These are phyloP conservation scores for Lagenorhynchus albirostris DNA, from an alignment of 2,113 vertebrate genomes.

Conservation along the genomic window DNA sequence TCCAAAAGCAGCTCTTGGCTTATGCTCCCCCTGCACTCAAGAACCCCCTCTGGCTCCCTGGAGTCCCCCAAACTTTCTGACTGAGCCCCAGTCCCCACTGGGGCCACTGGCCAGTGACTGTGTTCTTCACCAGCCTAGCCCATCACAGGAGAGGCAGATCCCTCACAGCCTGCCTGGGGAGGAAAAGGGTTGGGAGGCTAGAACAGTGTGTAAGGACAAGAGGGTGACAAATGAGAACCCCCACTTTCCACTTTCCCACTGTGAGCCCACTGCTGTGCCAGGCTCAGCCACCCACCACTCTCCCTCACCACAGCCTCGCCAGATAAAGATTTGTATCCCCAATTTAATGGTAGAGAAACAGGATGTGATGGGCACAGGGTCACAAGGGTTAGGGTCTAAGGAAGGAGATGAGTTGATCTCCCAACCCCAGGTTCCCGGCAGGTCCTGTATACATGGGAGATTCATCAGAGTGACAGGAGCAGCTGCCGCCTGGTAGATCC, in stretches of 20 bases:
- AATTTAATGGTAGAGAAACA: neutral
- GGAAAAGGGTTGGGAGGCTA: neutral
- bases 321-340: neutral
- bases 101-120: neutral
- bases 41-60: neutral
- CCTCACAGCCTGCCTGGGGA: neutral
- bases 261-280: neutral
- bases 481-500: constrained; percentile 37
- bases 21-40: neutral
- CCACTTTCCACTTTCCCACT: neutral
- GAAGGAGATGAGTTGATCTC: neutral
- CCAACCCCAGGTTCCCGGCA: neutral
- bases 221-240: neutral
- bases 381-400: neutral
- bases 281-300: neutral
- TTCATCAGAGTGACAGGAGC: constrained; percentile 44
- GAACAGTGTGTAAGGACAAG: neutral
- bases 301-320: neutral
- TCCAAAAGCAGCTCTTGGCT: neutral
- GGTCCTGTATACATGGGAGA: neutral
- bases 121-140: neutral
- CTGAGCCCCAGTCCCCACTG: neutral
- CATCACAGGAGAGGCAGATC: neutral
- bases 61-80: neutral
- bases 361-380: neutral